A percentile compares a stretch with the other conserved stretches of the same genome.
These are phyloP conservation scores for Antechinus flavipes DNA, from an alignment of 2,113 vertebrate genomes.

Conservation along the genomic window DNA sequence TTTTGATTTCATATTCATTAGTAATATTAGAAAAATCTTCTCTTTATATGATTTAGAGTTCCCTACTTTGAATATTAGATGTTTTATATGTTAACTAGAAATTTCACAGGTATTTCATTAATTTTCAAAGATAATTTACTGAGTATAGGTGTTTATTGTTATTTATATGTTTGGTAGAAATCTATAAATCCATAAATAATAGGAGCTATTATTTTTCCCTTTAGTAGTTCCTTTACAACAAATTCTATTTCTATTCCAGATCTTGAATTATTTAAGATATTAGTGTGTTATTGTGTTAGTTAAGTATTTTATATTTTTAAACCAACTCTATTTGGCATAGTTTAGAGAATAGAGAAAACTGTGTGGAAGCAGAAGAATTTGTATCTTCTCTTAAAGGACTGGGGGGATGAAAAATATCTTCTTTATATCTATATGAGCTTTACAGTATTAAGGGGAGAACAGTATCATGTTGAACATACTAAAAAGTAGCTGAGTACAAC, in stretches of 20 bases:
- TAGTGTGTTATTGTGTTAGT: background rate
- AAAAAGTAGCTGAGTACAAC: constrained; percentile 40
- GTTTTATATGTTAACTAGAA: background rate
- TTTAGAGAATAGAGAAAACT: constrained; percentile 1
- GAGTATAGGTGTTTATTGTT: background rate
- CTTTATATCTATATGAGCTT: constrained; percentile 34
- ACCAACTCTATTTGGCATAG: background rate
- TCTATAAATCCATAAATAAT: background rate
- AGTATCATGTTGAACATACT: constrained; percentile 36
- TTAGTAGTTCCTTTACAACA: background rate
- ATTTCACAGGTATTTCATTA: background rate
- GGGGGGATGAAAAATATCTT: constrained; percentile 38
- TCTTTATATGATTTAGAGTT: background rate
- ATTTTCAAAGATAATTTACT: background rate
- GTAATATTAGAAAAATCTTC: background rate
- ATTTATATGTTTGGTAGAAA: background rate
- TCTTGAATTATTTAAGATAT: background rate
- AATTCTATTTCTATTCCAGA: background rate
- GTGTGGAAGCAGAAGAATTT: constrained; percentile 17
- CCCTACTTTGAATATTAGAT: background rate
- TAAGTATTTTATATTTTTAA: background rate
- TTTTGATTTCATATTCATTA: background rate
- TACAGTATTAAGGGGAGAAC: constrained; percentile 45
- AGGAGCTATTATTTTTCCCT: background rate
- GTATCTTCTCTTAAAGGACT: constrained; percentile 31